phyloP scores from a whole-genome alignment of 1,140 invertebrate genomes.

The Drosophila mojavensis region DNA sequence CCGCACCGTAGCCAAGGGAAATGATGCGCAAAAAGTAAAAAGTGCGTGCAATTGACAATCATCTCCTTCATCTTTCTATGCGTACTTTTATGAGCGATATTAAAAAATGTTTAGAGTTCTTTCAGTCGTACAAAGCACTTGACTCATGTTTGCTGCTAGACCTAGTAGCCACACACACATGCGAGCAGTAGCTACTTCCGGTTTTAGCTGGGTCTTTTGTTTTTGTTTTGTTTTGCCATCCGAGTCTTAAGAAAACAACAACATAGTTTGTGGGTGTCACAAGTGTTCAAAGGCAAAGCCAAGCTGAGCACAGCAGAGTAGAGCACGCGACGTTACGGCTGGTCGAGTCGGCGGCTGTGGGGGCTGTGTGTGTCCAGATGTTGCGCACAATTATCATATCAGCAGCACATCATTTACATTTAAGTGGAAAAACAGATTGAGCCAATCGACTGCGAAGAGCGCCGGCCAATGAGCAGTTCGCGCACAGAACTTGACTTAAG shows the following conservation, averaged over 20 bases:
- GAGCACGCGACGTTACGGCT: conserved; percentile 59
- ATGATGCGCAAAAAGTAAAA: conserved; percentile 41
- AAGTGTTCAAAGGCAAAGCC: conserved; percentile 46
- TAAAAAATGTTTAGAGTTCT: conserved; percentile 14
- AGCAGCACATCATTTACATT: conserved; percentile 73
- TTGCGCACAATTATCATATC: conserved; percentile 77
- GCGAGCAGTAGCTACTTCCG: conserved; percentile 59
- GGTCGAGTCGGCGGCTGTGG: conserved; percentile 29
- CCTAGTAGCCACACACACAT: conserved; percentile 25
- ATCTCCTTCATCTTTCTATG: conserved; percentile 12
- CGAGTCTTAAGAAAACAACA: conserved; percentile 54
- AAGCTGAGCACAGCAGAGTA: conserved; percentile 14
- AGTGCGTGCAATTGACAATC: conserved; percentile 60
- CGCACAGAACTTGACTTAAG: conserved; percentile 39
- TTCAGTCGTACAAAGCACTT: conserved; percentile 67
- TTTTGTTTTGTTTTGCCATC: conserved; percentile 58
- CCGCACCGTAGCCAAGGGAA: conserved; percentile 21
- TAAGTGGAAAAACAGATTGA: conserved; percentile 77
- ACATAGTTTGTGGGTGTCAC: conserved; percentile 69
- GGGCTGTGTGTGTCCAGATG: conserved; percentile 58
- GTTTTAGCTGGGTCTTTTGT: conserved; percentile 37
- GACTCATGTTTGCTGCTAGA: conserved; percentile 57
- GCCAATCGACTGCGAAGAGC: conserved; percentile 40
- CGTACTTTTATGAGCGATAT: conserved; percentile 30
- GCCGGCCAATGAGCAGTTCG: conserved; percentile 8